Percentiles rank a stretch among this genome's conserved stretches.
Evolutionary conservation across 1,140 invertebrate genomes (phyloP).

Genomic region (Caligus rogercresseyi): DNA sequence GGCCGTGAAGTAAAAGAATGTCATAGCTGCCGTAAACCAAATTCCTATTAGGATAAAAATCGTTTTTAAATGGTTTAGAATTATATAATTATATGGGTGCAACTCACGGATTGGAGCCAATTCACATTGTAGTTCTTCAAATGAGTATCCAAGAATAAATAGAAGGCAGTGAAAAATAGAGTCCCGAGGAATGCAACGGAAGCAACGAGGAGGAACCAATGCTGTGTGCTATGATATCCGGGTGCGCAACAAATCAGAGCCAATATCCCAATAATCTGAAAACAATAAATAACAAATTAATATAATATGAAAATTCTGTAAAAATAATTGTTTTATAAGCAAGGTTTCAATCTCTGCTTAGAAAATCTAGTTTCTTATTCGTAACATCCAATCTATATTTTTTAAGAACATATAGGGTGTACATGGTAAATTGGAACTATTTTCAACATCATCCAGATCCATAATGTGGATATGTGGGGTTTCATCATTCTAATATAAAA

Average conservation of each 20-base stretch:
- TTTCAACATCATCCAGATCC: too few relatives aligned
- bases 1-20: constrained; percentile 20
- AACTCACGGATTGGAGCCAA: constrained; percentile 16
- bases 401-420: too few relatives aligned
- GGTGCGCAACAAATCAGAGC: constrained; percentile 10
- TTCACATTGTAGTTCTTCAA: constrained; percentile 12
- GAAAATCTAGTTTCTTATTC: too few relatives aligned
- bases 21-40: constrained; percentile 16
- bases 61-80: not conserved
- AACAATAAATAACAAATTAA: constrained; percentile 3
- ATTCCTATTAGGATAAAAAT: constrained; percentile 9
- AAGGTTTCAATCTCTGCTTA: too few relatives aligned
- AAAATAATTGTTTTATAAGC: too few relatives aligned
- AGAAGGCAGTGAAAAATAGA: constrained; percentile 16
- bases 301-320: too few relatives aligned
- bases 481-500: too few relatives aligned
- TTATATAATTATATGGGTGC: not conserved
- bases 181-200: constrained; percentile 10
- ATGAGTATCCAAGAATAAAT: constrained; percentile 17
- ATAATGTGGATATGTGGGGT: too few relatives aligned
- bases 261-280: constrained; percentile 11
- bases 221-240: constrained; percentile 13
- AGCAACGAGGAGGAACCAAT: constrained; percentile 19
- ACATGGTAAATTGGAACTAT: too few relatives aligned
- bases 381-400: too few relatives aligned